Evolutionary conservation across 2,113 vertebrate genomes (phyloP).

Genomic region (Myrmophylax atrothorax): DNA sequence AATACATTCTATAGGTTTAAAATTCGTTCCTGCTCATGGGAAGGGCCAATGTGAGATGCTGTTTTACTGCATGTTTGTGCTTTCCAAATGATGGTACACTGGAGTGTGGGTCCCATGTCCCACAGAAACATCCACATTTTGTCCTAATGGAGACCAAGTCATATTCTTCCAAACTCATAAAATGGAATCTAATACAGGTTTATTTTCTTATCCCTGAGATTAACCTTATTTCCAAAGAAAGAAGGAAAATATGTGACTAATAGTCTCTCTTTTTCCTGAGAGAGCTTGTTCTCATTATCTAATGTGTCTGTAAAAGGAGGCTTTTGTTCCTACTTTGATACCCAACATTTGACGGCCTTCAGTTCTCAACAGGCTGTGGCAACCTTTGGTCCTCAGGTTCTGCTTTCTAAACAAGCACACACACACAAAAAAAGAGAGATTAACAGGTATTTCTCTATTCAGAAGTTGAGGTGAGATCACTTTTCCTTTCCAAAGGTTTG

Average conservation of each 20-base stretch:
- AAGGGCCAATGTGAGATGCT: neutral
- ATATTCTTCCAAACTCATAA: neutral
- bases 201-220: neutral
- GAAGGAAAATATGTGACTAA: neutral
- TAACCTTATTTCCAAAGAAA: neutral
- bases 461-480: neutral
- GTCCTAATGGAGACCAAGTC: neutral
- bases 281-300: neutral
- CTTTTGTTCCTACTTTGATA: neutral
- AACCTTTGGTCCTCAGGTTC: neutral
- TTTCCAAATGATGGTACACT: neutral
- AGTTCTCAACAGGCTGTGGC: neutral
- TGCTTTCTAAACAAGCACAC: neutral
- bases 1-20: neutral
- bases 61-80: fast-evolving
- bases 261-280: neutral
- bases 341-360: neutral
- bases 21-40: neutral
- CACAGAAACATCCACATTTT: neutral
- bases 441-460: neutral
- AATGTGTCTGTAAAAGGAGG: neutral
- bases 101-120: neutral
- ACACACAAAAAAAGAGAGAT: neutral
- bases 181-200: neutral
- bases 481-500: neutral